phyloP scores from a whole-genome alignment of 2,113 vertebrate species.

The Centrocercus urophasianus region DNA sequence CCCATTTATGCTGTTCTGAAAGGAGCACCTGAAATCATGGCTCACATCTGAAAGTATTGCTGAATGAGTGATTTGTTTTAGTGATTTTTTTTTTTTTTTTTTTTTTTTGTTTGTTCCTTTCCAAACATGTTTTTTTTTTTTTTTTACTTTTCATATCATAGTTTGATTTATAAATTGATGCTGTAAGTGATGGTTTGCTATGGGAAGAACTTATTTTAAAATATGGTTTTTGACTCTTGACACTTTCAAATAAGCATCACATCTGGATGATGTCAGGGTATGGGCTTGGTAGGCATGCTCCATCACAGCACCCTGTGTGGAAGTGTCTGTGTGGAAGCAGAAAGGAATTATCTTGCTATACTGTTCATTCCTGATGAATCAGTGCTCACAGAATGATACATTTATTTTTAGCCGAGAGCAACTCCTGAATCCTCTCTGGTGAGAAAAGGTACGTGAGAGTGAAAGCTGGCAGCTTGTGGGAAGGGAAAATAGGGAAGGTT shows the following conservation, averaged over 20 bases:
- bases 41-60: background rate
- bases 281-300: background rate
- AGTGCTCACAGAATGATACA: background rate
- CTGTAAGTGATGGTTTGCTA: background rate
- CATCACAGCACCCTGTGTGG: background rate
- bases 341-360: background rate
- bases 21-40: slow-evolving; percentile 48
- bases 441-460: background rate
- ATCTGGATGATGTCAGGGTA: background rate
- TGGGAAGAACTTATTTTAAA: background rate
- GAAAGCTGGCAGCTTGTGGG: background rate
- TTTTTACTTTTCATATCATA: background rate
- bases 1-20: slow-evolving; percentile 27
- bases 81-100: background rate
- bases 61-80: background rate
- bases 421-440: background rate
- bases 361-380: background rate
- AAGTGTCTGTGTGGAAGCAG: background rate
- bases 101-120: too few relatives aligned
- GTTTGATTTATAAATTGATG: background rate
- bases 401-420: slow-evolving; percentile 19
- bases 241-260: background rate
- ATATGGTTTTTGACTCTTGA: background rate
- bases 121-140: background rate
- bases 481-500: background rate